A percentile compares a stretch with the other conserved stretches of the same genome.
Conservation (phyloP, 2,113 vertebrate species). For the Colistium nudipinnis region DNA sequence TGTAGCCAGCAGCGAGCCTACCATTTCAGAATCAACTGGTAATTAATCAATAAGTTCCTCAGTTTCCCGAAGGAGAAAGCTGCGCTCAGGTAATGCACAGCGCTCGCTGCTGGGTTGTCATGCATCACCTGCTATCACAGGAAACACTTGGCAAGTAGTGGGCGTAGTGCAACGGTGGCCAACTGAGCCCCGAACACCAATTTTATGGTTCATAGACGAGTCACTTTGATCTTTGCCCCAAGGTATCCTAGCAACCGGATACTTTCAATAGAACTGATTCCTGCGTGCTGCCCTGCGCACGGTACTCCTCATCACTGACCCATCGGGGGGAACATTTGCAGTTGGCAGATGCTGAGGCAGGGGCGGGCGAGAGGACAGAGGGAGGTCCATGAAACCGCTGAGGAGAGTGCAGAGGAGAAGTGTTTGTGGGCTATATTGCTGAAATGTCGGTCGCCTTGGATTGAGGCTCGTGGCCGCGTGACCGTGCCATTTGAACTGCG, state of each 20-base stretch:
- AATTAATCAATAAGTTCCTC: slow-evolving; percentile 47
- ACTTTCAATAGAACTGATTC: slow-evolving; percentile 62
- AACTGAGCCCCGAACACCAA: slow-evolving; percentile 56
- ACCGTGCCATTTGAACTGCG: slow-evolving; percentile 27
- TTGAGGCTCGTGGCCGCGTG: slow-evolving; percentile 14
- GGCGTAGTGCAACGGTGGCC: slow-evolving; percentile 45
- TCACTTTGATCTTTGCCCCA: slow-evolving; percentile 75
- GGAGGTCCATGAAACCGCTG: slow-evolving; percentile 48
- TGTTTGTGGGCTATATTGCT: slow-evolving; percentile 24
- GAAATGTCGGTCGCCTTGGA: slow-evolving; percentile 54
- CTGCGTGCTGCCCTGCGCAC: slow-evolving; percentile 27
- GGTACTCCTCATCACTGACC: slow-evolving; percentile 38
- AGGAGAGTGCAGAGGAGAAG: slow-evolving; percentile 38
- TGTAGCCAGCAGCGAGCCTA: slow-evolving; percentile 1
- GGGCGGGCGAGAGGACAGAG: slow-evolving; percentile 62
- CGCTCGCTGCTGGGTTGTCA: slow-evolving; percentile 59
- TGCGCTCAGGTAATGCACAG: slow-evolving; percentile 42
- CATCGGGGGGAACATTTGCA: slow-evolving; percentile 42
- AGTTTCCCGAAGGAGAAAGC: slow-evolving; percentile 47
- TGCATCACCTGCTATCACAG: slow-evolving; percentile 63
- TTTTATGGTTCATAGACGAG: slow-evolving; percentile 65
- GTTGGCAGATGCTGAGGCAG: slow-evolving; percentile 62
- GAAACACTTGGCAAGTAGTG: slow-evolving; percentile 62
- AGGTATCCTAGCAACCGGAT: slow-evolving; percentile 69
- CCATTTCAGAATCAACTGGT: slow-evolving; percentile 22